phyloP scores from a whole-genome alignment of 2,113 vertebrate species.

The Peromyscus californicus region DNA sequence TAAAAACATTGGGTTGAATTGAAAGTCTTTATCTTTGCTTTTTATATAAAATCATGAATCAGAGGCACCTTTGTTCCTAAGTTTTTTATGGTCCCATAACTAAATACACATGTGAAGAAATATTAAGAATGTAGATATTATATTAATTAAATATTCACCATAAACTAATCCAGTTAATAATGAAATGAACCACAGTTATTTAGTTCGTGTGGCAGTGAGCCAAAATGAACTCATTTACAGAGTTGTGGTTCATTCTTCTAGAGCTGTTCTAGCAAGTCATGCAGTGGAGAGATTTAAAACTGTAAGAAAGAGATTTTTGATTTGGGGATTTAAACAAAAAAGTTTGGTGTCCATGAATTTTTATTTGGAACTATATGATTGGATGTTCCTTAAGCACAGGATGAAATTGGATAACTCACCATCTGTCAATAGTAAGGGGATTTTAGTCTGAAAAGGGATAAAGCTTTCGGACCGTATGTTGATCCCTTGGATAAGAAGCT shows the following conservation, averaged over 20 bases:
- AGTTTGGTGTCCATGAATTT: slow-evolving; percentile 10
- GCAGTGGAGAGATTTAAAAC: background rate
- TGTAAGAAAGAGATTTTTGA: background rate
- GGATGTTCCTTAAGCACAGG: background rate
- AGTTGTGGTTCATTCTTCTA: background rate
- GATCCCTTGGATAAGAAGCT: background rate
- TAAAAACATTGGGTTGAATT: background rate
- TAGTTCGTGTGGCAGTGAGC: background rate
- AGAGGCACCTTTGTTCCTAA: background rate
- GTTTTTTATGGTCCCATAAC: background rate
- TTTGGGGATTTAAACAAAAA: slow-evolving; percentile 39
- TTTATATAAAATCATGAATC: background rate
- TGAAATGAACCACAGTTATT: background rate
- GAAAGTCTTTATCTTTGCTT: background rate
- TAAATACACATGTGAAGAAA: background rate
- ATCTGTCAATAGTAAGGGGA: background rate
- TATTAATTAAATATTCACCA: background rate
- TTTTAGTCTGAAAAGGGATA: slow-evolving; percentile 9
- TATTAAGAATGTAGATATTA: background rate
- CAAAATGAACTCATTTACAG: background rate
- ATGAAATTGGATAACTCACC: background rate
- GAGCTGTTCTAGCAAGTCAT: background rate
- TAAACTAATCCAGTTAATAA: background rate
- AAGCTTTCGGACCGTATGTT: background rate
- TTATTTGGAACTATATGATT: background rate